Base-by-base conservation (phyloP, 1,140 invertebrate genomes). In the Drosophila bifasciata region DNA sequence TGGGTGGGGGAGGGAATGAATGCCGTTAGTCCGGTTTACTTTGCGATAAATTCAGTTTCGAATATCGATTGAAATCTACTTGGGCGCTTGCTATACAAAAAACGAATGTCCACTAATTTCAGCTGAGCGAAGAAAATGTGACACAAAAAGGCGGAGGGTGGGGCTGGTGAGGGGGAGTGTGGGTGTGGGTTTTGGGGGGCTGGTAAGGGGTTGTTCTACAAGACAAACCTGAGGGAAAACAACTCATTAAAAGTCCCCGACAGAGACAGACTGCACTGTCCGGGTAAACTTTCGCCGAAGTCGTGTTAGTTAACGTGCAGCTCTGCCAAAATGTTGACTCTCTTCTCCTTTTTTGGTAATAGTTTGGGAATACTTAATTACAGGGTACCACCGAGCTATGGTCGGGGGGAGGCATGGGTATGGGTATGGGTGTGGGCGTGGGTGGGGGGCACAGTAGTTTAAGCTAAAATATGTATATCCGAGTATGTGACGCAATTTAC, bases 221-320 rank as follows among this genome's bases (percentile, higher is more conserved):
- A 44, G 52, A 69, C 52, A 56, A 76, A 41, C 72, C 48, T 68
- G 63, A 43, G 52, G 48, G 59, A 13, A 75, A 64, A 75, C 69
- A 76, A 75, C 69, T 76, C 69, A 66, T 75, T 76, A 76, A 69
- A 67, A 70, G 62, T 74, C 55, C 67, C 49, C 28, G 62, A 67
- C 62, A 36, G 32, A 13, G 32, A 36, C 32, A 55, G 64, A 44
- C 66, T 69, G 66, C 66, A 68, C 49, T 67, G 62, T 52, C 28
- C 52, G 64, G 52, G 39, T n/a, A 73, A 72, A 72, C 32, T 73
- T 72, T 72, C 40, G 44, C 40, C 69, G 72, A 62, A 62, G 69
- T 71, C 43, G 63, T 72, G 63, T 72, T 28, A 23, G 23, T 32
- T 68, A 62, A 62, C 69, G 44, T 72, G 68, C 67, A 70, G 59